Evolutionary conservation across 2,797 vertebrate species (phyloP).

Genomic region (Artibeus jamaicensis): DNA sequence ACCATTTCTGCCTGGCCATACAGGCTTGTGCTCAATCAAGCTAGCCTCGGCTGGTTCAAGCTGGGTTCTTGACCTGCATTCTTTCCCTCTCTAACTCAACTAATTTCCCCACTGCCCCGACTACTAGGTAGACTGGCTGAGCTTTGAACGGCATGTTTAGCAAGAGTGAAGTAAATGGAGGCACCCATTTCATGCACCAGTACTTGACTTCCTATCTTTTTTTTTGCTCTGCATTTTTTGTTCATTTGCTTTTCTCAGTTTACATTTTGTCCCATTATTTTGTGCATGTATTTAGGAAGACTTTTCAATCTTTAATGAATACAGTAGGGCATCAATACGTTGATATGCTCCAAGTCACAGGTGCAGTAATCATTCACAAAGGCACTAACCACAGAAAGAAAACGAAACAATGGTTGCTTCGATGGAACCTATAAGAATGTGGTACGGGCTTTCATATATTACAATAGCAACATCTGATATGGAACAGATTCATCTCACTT

Average conservation of each 20-base stretch:
- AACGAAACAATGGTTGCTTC: background rate
- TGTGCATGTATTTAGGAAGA: background rate
- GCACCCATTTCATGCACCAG: background rate
- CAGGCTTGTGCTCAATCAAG: background rate
- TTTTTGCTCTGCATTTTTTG: background rate
- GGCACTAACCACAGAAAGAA: background rate
- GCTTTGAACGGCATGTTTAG: background rate
- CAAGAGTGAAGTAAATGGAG: background rate
- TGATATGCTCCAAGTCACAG: background rate
- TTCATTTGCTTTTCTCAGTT: conserved; percentile 3
- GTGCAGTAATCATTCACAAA: background rate
- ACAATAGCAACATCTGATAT: background rate
- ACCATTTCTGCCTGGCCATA: background rate
- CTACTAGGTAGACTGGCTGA: background rate
- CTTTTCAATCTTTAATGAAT: background rate
- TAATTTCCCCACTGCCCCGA: background rate
- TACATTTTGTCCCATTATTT: background rate
- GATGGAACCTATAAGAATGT: background rate
- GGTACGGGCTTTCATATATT: background rate
- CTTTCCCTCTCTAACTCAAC: background rate
- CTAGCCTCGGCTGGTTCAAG: background rate
- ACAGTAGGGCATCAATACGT: background rate
- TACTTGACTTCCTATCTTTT: background rate
- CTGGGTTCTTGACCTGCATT: background rate
- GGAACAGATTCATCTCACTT: background rate